These are phyloP conservation scores for Fragum whitleyi DNA, from an alignment of 2,888 invertebrate genomes.

Conservation along the genomic window DNA sequence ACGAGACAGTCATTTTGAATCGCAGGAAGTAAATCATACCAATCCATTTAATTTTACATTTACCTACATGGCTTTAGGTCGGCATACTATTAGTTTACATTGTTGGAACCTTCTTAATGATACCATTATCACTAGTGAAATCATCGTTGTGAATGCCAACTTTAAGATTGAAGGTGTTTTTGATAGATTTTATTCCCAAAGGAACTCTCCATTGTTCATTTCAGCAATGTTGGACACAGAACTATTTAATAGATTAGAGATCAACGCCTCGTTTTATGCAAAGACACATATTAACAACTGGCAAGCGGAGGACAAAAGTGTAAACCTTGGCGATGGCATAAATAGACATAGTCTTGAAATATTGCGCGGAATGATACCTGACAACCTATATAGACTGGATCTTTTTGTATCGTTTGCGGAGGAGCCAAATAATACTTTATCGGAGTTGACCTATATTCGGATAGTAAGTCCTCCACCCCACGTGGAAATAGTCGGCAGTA, in stretches of 20 bases:
- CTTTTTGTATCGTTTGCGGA: slow-evolving; percentile 58
- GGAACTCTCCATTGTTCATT: slow-evolving; percentile 54
- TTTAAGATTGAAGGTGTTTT: slow-evolving; percentile 63
- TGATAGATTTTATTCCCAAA: slow-evolving; percentile 66
- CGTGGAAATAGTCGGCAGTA: slow-evolving; percentile 62
- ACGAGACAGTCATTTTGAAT: slow-evolving; percentile 13
- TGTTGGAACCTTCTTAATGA: slow-evolving; percentile 62
- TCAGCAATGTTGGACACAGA: slow-evolving; percentile 63
- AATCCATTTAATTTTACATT: slow-evolving; percentile 51
- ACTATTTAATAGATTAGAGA: slow-evolving; percentile 60
- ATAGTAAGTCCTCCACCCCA: slow-evolving; percentile 63
- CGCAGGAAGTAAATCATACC: slow-evolving; percentile 48
- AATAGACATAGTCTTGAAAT: slow-evolving; percentile 52
- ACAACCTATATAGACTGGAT: slow-evolving; percentile 45
- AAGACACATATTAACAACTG: slow-evolving; percentile 60
- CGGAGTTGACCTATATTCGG: slow-evolving; percentile 60
- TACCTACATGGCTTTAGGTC: slow-evolving; percentile 64
- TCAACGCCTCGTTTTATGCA: slow-evolving; percentile 44
- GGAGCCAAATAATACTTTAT: slow-evolving; percentile 54
- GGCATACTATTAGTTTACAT: slow-evolving; percentile 48
- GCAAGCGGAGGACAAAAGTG: slow-evolving; percentile 33
- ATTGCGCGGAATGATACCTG: slow-evolving; percentile 43
- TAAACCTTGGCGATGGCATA: neutral
- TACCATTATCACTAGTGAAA: slow-evolving; percentile 15
- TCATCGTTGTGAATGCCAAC: slow-evolving; percentile 53